phyloP scores from a whole-genome alignment of 1,140 invertebrate genomes.

The Chironomus tepperi region DNA sequence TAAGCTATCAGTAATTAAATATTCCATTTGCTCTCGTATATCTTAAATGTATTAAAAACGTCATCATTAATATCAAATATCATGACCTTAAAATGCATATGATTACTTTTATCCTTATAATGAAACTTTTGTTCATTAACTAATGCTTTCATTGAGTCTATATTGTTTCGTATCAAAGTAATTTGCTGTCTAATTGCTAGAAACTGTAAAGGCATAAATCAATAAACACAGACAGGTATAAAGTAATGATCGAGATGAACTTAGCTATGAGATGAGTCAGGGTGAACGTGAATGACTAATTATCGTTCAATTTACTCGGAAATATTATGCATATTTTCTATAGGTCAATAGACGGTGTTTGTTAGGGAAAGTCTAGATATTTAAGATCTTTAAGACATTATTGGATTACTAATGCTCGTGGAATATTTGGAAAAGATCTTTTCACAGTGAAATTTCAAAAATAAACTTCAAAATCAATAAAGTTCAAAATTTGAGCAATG shows the following conservation, averaged over 20 bases:
- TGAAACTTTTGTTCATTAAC: conserved; percentile 11
- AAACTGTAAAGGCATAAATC: not conserved
- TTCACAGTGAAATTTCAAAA: too few relatives aligned
- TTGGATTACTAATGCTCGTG: too few relatives aligned
- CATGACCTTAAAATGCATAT: not conserved
- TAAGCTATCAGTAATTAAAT: not conserved
- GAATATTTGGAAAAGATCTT: too few relatives aligned
- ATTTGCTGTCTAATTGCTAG: not conserved
- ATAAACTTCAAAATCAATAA: too few relatives aligned
- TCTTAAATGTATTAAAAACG: not conserved
- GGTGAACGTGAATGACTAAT: not conserved
- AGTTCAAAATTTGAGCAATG: too few relatives aligned
- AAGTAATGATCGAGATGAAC: not conserved
- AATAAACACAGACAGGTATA: not conserved
- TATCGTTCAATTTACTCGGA: not conserved
- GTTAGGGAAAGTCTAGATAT: too few relatives aligned
- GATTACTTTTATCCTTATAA: conserved; percentile 9
- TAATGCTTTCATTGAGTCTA: not conserved
- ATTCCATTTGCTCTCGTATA: not conserved
- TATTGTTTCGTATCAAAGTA: not conserved
- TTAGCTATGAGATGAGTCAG: too few relatives aligned
- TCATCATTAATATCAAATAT: not conserved
- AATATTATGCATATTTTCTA: not conserved
- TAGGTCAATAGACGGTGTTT: not conserved
- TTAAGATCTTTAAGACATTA: too few relatives aligned